A percentile compares a stretch with the other conserved stretches of the same genome.
phyloP scores from a whole-genome alignment of 30 jellyfish, hydroid and myxozoan species.

The Chrysaora quinquecirrha region DNA sequence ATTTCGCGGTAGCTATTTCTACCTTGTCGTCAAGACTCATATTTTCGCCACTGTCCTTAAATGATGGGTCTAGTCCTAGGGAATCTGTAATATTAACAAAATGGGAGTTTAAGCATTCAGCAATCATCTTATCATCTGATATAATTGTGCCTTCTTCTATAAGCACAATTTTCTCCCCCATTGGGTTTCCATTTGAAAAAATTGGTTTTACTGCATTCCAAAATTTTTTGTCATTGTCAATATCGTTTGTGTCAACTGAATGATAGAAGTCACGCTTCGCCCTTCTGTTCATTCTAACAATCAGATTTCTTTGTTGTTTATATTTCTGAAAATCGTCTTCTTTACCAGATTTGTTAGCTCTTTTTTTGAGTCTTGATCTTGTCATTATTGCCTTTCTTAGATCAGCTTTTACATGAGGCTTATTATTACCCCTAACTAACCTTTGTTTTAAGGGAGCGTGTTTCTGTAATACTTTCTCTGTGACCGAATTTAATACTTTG shows the following conservation, averaged over 20 bases:
- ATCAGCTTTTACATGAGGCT: slow-evolving; percentile 12
- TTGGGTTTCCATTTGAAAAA: slow-evolving; percentile 48
- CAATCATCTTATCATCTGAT: slow-evolving; percentile 40
- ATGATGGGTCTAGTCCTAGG: slow-evolving; percentile 38
- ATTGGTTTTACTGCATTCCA: slow-evolving; percentile 57
- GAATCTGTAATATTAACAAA: slow-evolving; percentile 43
- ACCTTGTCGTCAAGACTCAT: slow-evolving; percentile 34
- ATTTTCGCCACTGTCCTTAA: slow-evolving; percentile 21
- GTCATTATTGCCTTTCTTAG: slow-evolving; percentile 17
- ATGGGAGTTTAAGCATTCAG: slow-evolving; percentile 56
- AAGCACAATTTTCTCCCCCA: slow-evolving; percentile 46
- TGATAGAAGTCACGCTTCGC: slow-evolving; percentile 49
- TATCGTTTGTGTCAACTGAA: slow-evolving; percentile 32
- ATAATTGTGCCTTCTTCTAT: slow-evolving; percentile 11
- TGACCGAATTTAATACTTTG: slow-evolving; percentile 8
- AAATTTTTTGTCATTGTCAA: slow-evolving; percentile 37
- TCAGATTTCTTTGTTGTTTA: slow-evolving; percentile 17
- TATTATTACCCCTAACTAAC: slow-evolving; percentile 2
- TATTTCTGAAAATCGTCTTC: slow-evolving; percentile 11
- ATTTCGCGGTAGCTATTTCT: slow-evolving; percentile 28
- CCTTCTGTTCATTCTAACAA: slow-evolving; percentile 32
- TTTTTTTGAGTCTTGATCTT: slow-evolving; percentile 10
- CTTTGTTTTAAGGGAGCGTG: slow-evolving; percentile 4
- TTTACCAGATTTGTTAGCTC: slow-evolving; percentile 25
- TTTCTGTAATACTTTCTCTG: slow-evolving; percentile 15